phyloP scores from a whole-genome alignment of 1,140 invertebrate species.

The Drosophila obscura region DNA sequence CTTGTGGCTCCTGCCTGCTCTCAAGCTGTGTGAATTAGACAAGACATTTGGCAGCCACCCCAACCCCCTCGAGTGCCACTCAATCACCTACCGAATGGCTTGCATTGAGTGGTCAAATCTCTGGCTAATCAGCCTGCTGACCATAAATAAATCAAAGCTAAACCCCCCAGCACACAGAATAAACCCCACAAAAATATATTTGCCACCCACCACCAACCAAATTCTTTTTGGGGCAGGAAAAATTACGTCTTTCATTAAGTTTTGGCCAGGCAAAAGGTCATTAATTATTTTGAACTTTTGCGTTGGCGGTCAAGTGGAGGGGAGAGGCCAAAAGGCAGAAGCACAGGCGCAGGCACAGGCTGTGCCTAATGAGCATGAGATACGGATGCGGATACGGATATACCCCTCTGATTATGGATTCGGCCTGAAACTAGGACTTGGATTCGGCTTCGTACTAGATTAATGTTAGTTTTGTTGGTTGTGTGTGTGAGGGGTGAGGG shows the following conservation, averaged over 20 bases:
- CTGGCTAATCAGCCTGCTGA: conserved; percentile 70
- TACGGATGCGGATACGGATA: conserved; percentile 51
- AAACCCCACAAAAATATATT: conserved; percentile 25
- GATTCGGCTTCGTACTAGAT: conserved; percentile 43
- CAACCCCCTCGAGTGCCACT: conserved; percentile 34
- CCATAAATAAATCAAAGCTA: conserved; percentile 77
- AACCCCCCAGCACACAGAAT: neutral
- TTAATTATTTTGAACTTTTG: conserved; percentile 81
- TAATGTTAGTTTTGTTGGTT: conserved; percentile 68
- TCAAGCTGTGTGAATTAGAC: conserved; percentile 67
- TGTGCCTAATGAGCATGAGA: conserved; percentile 81
- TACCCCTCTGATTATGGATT: conserved; percentile 47
- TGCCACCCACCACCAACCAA: neutral
- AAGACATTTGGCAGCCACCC: conserved; percentile 48
- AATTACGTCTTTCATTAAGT: conserved; percentile 82
- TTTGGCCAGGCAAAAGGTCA: conserved; percentile 71
- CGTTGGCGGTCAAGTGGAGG: conserved; percentile 50
- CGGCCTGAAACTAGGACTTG: conserved; percentile 22
- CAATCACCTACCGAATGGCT: conserved; percentile 51
- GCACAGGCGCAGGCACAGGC: conserved; percentile 41
- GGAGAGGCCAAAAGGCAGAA: neutral
- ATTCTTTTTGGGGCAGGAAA: conserved; percentile 28
- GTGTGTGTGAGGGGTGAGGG: neutral
- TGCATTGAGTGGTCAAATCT: conserved; percentile 52
- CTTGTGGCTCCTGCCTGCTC: conserved; percentile 21